A percentile compares a stretch with the other conserved stretches of the same genome.
phyloP scores from a whole-genome alignment of 2,797 vertebrate genomes.

The Eutrigla gurnardus region DNA sequence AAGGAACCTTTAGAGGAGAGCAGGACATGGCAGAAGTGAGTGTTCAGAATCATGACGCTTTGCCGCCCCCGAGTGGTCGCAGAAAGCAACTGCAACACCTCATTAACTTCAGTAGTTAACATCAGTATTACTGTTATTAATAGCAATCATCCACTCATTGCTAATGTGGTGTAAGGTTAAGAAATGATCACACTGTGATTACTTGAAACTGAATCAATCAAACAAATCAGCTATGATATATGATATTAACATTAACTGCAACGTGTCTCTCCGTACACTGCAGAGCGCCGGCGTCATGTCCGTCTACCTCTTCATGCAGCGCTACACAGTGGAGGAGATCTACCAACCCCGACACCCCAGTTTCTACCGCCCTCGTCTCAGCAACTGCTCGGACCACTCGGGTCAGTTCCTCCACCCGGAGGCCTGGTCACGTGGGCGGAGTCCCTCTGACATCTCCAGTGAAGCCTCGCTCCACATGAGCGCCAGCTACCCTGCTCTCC shows the following conservation, averaged over 20 bases:
- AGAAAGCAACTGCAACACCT: not conserved
- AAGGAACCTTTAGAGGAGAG: not conserved
- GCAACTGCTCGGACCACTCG: slow-evolving; percentile 92
- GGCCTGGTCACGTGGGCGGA: slow-evolving; percentile 88
- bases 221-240: not conserved
- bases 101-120: not conserved
- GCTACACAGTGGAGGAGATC: slow-evolving; percentile 86
- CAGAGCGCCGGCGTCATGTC: slow-evolving; percentile 94
- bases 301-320: slow-evolving; percentile 93
- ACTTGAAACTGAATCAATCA: not conserved
- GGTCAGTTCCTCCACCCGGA: slow-evolving; percentile 92
- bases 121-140: not conserved
- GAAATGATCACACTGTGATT: not conserved
- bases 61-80: slow-evolving; percentile 32
- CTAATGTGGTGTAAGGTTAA: not conserved
- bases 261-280: not conserved
- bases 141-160: not conserved
- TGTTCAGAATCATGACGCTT: not conserved
- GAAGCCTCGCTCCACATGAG: slow-evolving; percentile 92
- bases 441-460: slow-evolving; percentile 91
- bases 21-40: not conserved
- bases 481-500: slow-evolving; percentile 88
- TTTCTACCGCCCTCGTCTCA: slow-evolving; percentile 90
- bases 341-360: slow-evolving; percentile 86
- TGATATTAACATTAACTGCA: too few species aligned